Percentiles rank a stretch among this genome's conserved stretches.
These are phyloP conservation scores for Ptychadena robeensis DNA, from an alignment of 2,797 vertebrate species.

Conservation along the genomic window DNA sequence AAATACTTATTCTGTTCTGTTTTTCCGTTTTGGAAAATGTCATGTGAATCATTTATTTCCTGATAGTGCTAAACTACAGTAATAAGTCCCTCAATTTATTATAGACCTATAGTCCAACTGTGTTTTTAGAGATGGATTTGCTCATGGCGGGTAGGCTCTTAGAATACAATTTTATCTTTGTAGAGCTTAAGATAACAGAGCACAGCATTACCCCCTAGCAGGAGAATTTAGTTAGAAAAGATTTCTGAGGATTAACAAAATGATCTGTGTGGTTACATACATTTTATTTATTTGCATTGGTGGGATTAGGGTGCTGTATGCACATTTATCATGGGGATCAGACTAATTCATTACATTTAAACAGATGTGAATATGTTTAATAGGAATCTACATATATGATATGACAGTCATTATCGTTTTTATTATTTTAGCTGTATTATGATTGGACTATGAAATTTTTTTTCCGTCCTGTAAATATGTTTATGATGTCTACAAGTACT, in stretches of 20 bases:
- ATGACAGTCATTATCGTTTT: background rate
- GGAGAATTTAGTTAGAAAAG: constrained; percentile 34
- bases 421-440: background rate
- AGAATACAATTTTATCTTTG: constrained; percentile 36
- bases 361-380: background rate
- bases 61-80: constrained; percentile 2
- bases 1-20: background rate
- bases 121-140: constrained; percentile 48
- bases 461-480: background rate
- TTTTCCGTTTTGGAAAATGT: background rate
- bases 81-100: constrained; percentile 16
- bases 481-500: background rate
- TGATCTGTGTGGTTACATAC: constrained; percentile 5
- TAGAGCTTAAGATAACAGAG: constrained; percentile 33
- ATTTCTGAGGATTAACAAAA: constrained; percentile 14
- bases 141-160: constrained; percentile 10
- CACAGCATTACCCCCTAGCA: constrained; percentile 14
- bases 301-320: background rate
- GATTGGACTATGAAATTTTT: background rate
- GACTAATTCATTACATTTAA: background rate
- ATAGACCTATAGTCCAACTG: constrained; percentile 38
- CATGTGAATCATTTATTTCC: constrained; percentile 23
- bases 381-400: background rate
- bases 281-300: background rate
- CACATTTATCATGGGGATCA: background rate